phyloP scores from a whole-genome alignment of 2,113 vertebrate species.

The Amazona vittata region DNA sequence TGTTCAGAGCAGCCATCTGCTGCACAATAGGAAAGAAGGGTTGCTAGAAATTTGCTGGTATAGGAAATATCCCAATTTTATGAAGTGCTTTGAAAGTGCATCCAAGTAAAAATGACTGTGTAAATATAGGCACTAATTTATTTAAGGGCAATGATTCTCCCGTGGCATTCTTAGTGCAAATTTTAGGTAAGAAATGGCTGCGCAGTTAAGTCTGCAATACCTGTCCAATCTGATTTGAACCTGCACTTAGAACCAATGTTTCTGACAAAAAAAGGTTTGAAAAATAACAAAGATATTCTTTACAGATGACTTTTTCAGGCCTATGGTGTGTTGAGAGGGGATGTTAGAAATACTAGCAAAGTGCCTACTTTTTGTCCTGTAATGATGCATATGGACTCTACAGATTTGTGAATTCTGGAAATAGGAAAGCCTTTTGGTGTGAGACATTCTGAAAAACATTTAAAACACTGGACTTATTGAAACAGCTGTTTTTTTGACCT shows the following conservation, averaged over 20 bases:
- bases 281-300: background rate
- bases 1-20: background rate
- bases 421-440: background rate
- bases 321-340: background rate
- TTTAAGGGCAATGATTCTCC: background rate
- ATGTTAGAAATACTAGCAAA: background rate
- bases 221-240: background rate
- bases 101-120: background rate
- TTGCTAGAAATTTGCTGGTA: background rate
- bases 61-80: background rate
- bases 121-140: background rate
- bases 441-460: background rate
- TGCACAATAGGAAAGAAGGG: background rate
- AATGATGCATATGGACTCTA: background rate
- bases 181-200: background rate
- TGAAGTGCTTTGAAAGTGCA: background rate
- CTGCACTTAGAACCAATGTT: background rate
- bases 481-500: background rate
- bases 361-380: background rate
- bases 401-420: background rate
- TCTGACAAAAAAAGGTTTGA: background rate
- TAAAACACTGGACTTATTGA: background rate
- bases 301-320: background rate
- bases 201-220: background rate
- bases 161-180: background rate